phyloP scores from a whole-genome alignment of 2,113 vertebrate genomes.

The Terrapene triunguis region DNA sequence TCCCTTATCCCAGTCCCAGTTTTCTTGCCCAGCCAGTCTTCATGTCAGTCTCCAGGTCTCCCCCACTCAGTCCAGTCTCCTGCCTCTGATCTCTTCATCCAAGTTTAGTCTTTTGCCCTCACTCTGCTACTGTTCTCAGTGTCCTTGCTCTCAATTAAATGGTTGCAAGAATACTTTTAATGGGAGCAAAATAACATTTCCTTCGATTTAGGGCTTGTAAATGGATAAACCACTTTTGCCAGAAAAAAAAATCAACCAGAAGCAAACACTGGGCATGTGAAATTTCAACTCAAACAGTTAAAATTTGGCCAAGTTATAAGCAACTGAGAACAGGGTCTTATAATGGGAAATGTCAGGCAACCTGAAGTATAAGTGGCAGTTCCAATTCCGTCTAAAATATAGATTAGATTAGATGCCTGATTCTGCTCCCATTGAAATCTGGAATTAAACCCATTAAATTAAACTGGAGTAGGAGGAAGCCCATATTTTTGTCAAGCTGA shows the following conservation, averaged over 20 bases:
- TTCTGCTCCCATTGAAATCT: constrained; percentile 33
- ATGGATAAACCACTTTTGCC: constrained; percentile 49
- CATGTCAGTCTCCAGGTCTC: neutral
- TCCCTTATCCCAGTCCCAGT: accelerated
- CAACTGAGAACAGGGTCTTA: constrained; percentile 48
- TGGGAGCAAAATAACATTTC: constrained; percentile 73
- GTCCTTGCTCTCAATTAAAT: constrained; percentile 61
- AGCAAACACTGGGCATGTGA: constrained; percentile 43
- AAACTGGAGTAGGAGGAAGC: constrained; percentile 14
- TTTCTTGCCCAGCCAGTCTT: neutral
- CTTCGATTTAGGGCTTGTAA: constrained; percentile 57
- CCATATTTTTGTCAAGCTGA: constrained; percentile 34
- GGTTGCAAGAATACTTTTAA: constrained; percentile 77
- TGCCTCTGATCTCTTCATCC: neutral
- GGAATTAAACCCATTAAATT: constrained; percentile 17
- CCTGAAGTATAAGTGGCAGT: constrained; percentile 63
- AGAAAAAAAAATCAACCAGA: constrained; percentile 66
- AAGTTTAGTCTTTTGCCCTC: neutral
- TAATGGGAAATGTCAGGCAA: constrained; percentile 64
- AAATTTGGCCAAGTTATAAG: constrained; percentile 50
- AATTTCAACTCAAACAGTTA: constrained; percentile 37
- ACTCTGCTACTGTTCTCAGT: neutral
- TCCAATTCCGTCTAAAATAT: constrained; percentile 49
- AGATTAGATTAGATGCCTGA: constrained; percentile 43
- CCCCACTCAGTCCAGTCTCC: neutral